These are phyloP conservation scores for Manduca sexta DNA, from an alignment of 1,140 invertebrate genomes.

Conservation along the genomic window DNA sequence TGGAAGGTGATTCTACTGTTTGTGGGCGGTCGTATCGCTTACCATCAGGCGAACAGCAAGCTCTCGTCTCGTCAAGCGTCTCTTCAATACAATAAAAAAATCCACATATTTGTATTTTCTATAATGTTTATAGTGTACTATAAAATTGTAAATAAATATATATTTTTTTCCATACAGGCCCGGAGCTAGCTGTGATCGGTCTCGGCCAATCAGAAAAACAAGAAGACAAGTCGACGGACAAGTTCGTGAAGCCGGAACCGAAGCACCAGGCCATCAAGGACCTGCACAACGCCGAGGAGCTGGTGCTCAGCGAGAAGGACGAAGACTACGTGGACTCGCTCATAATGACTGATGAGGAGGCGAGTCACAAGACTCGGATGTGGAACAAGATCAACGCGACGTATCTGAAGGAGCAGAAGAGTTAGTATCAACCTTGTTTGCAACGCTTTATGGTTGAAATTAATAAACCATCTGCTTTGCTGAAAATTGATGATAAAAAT, in stretches of 20 bases:
- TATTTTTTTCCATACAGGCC: constrained; percentile 25
- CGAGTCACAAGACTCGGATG: constrained; percentile 83
- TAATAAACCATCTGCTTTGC: too few species aligned
- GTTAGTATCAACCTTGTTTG: too few species aligned
- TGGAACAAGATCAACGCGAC: constrained; percentile 91
- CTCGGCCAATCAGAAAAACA: constrained; percentile 35
- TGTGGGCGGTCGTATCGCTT: too few species aligned
- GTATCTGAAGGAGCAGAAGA: constrained; percentile 87
- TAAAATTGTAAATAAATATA: not conserved
- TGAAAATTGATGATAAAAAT: too few species aligned
- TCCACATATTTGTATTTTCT: too few species aligned
- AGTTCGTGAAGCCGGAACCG: constrained; percentile 46
- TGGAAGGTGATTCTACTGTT: too few species aligned
- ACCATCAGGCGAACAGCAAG: too few species aligned
- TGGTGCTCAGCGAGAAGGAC: constrained; percentile 92
- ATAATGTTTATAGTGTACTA: too few species aligned
- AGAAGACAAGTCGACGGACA: constrained; percentile 41
- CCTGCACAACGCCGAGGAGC: constrained; percentile 73
- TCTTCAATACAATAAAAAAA: too few species aligned
- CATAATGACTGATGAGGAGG: constrained; percentile 88
- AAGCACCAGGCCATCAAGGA: constrained; percentile 41
- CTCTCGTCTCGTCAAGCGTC: too few species aligned
- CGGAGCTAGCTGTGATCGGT: constrained; percentile 55
- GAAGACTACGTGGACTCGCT: constrained; percentile 93
- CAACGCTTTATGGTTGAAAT: too few species aligned